Conservation (phyloP, 2,113 vertebrate genomes). For the Chionodraco myersi region DNA sequence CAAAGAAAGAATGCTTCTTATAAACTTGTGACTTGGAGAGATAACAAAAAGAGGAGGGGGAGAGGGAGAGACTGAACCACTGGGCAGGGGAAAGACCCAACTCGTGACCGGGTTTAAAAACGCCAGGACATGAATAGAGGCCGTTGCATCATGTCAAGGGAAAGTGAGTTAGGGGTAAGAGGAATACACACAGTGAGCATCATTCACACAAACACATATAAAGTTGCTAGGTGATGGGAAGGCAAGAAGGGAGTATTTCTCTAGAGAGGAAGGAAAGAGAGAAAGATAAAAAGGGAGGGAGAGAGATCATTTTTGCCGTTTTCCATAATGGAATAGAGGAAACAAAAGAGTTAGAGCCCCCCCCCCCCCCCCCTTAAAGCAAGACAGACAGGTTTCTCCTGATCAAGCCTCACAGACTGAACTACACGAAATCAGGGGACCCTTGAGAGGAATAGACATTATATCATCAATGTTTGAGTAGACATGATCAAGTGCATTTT, state of each 20-base stretch:
- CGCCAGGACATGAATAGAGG: conserved; percentile 31
- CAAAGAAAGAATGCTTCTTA: conserved; percentile 33
- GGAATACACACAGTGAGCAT: conserved; percentile 1
- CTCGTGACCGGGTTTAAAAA: conserved; percentile 57
- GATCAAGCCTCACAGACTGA: background rate
- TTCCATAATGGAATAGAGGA: conserved; percentile 5
- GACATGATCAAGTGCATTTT: background rate
- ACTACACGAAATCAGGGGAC: conserved; percentile 31
- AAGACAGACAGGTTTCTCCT: conserved; percentile 65
- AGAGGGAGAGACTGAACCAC: background rate
- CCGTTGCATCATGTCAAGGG: conserved; percentile 20
- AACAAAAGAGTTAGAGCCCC: conserved; percentile 38
- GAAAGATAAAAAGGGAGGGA: background rate
- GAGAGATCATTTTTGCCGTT: conserved; percentile 27
- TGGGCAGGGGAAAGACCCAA: conserved; percentile 32
- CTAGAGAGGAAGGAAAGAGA: background rate
- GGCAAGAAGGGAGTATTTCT: conserved; percentile 38
- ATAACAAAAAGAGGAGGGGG: conserved; percentile 29
- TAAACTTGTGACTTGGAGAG: conserved; percentile 50
- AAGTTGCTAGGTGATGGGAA: conserved; percentile 67
- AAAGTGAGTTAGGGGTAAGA: conserved; percentile 14
- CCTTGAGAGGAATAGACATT: background rate
- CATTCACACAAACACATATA: conserved; percentile 35
- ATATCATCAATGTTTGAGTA: background rate
- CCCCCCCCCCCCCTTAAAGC: conserved; percentile 22